Evolutionary conservation across 1,140 invertebrate genomes (phyloP), one percentile per base, ranked within the genome.

Genomic region (Diprion similis): DNA sequence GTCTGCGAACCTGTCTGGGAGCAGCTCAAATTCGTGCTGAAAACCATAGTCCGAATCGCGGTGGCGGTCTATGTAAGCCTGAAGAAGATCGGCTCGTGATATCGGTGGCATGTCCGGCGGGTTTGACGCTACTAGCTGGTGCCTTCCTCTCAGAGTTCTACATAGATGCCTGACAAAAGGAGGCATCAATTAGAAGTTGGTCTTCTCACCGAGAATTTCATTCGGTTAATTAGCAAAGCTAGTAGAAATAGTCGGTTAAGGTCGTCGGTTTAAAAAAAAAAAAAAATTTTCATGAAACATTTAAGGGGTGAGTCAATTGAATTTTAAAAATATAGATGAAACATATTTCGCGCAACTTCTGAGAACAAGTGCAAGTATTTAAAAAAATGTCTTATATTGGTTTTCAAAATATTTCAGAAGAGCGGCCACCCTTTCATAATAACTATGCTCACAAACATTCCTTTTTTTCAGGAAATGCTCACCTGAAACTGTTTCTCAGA

Each of bases 1-100:
- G 86, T 97, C 96, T 46, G 92, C 92, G 84, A 96, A 97, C 68
- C 94, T 90, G 81, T 97, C 96, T 0, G 96, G 96, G 13, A 97
- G 85, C 78, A 95, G 88, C 87, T 94, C 95, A 83, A 96, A 96
- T 83, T 97, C 95, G 70, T 95, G 93, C 81, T 96, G 92, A 85
- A 97, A 97, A 1, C 95, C 95, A 80, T 95, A 95, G 84, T 96
- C 95, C 0, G 94, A 95, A 87, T 97, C 95, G 51, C 93, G 91
- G 79, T 96, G 95, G 37, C 95, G 89, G 76, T 96, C 94, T 0
- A 93, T 89, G 78, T 94, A 96, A 0, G 94, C 92, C 70, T 91
- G 89, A 9, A 94, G 89, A 1, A 97, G 87, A 18, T 95, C 92
- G 4, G 88, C 85, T 81, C 92, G 92, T 0, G 91, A 84, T 77